Evolutionary conservation across 1,140 invertebrate genomes (phyloP).

Genomic region (Drosophila ananassae): DNA sequence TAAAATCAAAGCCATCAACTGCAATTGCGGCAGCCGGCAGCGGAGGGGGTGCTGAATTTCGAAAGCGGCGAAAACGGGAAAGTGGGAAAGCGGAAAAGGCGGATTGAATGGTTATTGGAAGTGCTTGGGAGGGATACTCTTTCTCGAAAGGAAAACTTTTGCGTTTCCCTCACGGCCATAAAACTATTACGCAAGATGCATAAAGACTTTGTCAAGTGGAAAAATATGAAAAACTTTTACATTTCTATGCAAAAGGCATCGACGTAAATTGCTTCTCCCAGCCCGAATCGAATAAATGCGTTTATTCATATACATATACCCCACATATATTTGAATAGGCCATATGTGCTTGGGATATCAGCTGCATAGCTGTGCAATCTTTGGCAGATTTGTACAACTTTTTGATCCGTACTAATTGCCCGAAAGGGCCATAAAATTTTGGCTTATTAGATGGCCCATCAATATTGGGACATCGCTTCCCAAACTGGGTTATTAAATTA

Average conservation of each 20-base stretch:
- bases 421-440: conserved; percentile 33
- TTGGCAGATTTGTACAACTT: conserved; percentile 35
- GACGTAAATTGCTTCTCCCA: conserved; percentile 57
- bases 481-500: conserved; percentile 61
- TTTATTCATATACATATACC: neutral
- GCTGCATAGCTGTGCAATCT: conserved; percentile 18
- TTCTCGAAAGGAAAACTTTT: conserved; percentile 65
- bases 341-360: conserved; percentile 24
- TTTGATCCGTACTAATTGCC: conserved; percentile 55
- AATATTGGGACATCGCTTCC: conserved; percentile 21
- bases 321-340: neutral
- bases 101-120: conserved; percentile 81
- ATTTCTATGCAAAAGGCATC: conserved; percentile 73
- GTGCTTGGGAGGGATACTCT: conserved; percentile 38
- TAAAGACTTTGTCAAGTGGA: conserved; percentile 82
- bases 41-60: neutral
- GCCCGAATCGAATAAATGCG: conserved; percentile 3
- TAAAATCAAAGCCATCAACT: conserved; percentile 83
- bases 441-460: conserved; percentile 39
- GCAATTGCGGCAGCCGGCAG: conserved; percentile 58
- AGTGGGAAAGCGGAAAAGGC: conserved; percentile 23
- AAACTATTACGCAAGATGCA: conserved; percentile 82
- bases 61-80: conserved; percentile 2
- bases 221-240: conserved; percentile 82
- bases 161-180: conserved; percentile 64